Evolutionary conservation across 2,888 invertebrate species (phyloP), one percentile per base, ranked within the genome.

Genomic region (Biston betularia): DNA sequence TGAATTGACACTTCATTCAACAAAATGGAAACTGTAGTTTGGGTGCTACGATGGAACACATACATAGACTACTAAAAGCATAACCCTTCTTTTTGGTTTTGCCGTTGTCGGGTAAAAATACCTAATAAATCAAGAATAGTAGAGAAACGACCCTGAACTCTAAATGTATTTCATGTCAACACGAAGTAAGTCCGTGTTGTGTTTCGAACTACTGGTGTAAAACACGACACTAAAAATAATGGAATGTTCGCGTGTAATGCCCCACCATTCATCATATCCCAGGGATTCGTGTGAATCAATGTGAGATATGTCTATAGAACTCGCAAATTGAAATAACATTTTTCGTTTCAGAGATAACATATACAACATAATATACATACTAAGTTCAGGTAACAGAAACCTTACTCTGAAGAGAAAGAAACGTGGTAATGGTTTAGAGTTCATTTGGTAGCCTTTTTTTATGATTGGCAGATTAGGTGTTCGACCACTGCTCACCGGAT

Each of bases 241-340:
- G 78, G 71, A 75, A 72, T 34, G 67, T 76, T 87, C 68, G 84
- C 86, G 83, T 86, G 86, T 73, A 66, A 71, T 73, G 71, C 68
- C 68, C 75, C 75, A 65, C 72, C 78, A 80, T 82, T 80, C 73
- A 74, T 82, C 78, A 80, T 77, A 68, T 65, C 70, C 60, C 64
- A 73, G 56, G 75, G 74, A 71, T 74, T 69, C 71, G 69, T 72
- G 69, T 74, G 74, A 78, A 78, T 74, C 73, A 77, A 64, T 69
- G 73, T 70, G 56, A 61, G 24, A 38, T 38, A 38, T 8, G 38
- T 6, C 0, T 38, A 24, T 24, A 59, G 69, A 74, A 35, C 57
- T 57, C 15, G 45, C 33, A 33, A 38, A 62, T 44, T n/a, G 35
- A 14, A 62, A 54, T 54, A 63, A 8, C n/a, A 38, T 62, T 58